A percentile compares a stretch with the other conserved stretches of the same genome.
Conservation (phyloP, 2,113 vertebrate genomes). For the Gadus chalcogrammus region DNA sequence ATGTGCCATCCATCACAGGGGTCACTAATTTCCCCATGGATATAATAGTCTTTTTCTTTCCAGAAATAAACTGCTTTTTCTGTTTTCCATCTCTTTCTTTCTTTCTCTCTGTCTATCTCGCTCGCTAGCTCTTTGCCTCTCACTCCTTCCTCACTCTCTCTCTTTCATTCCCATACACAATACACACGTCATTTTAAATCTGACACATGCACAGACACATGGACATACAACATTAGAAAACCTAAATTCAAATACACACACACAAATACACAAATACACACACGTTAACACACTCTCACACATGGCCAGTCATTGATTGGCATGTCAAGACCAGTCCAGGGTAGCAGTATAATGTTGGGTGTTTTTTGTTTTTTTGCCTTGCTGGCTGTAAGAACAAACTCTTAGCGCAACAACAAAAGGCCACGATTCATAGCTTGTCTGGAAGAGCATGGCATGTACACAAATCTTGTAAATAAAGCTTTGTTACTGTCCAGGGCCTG, state of each 20-base stretch:
- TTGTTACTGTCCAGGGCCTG: constrained; percentile 43
- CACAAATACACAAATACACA: neutral
- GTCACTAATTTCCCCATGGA: constrained; percentile 59
- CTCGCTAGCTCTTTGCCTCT: neutral
- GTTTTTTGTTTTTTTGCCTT: neutral
- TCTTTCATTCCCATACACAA: constrained; percentile 14
- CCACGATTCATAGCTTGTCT: constrained; percentile 54
- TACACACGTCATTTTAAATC: neutral
- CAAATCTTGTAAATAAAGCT: constrained; percentile 63
- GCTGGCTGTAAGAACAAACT: too few species aligned
- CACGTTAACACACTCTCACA: neutral
- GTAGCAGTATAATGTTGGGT: too few species aligned
- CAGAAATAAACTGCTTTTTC: constrained; percentile 29
- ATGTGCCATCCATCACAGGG: constrained; percentile 60
- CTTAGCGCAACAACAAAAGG: neutral
- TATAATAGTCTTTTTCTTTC: constrained; percentile 46
- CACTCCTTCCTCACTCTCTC: neutral
- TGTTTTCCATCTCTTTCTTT: constrained; percentile 3
- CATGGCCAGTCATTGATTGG: constrained; percentile 33
- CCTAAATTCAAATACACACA: neutral
- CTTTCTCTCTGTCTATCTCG: neutral
- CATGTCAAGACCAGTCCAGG: constrained; percentile 19
- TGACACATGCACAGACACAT: neutral
- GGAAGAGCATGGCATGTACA: constrained; percentile 46
- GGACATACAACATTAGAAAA: neutral